Evolutionary conservation across 2,888 invertebrate species (phyloP).

Genomic region (Cistogaster globosa): DNA sequence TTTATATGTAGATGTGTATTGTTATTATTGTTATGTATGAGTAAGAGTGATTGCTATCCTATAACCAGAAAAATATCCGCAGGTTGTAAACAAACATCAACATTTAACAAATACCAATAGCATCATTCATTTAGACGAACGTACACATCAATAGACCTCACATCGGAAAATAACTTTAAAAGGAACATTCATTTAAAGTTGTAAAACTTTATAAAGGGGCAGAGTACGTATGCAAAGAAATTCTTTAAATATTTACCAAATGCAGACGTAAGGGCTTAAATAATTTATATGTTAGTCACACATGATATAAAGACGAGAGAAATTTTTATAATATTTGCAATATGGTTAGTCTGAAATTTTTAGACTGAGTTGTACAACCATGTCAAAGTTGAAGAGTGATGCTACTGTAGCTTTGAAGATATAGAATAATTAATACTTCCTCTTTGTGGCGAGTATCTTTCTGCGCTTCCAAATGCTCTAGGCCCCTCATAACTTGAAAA

Average conservation of each 20-base stretch:
- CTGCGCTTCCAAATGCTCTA: too few relatives aligned
- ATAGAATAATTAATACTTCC: too few relatives aligned
- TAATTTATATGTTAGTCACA: conserved; percentile 68
- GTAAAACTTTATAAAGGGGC: neutral
- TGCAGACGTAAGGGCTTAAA: conserved; percentile 61
- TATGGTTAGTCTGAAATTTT: conserved; percentile 1
- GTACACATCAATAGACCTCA: conserved; percentile 21
- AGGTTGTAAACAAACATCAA: conserved; percentile 69
- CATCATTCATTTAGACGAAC: conserved; percentile 34
- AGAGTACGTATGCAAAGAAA: neutral
- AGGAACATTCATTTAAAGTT: conserved; percentile 53
- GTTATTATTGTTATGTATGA: neutral
- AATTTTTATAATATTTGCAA: conserved; percentile 41
- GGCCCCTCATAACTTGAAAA: too few relatives aligned
- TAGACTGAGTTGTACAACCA: conserved; percentile 34
- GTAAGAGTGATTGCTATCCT: conserved; percentile 22
- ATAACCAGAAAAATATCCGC: conserved; percentile 69
- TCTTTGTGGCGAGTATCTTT: too few relatives aligned
- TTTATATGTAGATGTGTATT: too few relatives aligned
- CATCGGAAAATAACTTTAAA: conserved; percentile 18
- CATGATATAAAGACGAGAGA: conserved; percentile 58
- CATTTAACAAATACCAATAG: conserved; percentile 58
- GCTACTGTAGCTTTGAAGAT: too few relatives aligned
- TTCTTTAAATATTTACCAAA: conserved; percentile 40
- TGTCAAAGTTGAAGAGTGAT: too few relatives aligned